A percentile compares a stretch with the other conserved stretches of the same genome.
Conservation (phyloP, 2,113 vertebrate genomes). For the Hyaena hyaena region DNA sequence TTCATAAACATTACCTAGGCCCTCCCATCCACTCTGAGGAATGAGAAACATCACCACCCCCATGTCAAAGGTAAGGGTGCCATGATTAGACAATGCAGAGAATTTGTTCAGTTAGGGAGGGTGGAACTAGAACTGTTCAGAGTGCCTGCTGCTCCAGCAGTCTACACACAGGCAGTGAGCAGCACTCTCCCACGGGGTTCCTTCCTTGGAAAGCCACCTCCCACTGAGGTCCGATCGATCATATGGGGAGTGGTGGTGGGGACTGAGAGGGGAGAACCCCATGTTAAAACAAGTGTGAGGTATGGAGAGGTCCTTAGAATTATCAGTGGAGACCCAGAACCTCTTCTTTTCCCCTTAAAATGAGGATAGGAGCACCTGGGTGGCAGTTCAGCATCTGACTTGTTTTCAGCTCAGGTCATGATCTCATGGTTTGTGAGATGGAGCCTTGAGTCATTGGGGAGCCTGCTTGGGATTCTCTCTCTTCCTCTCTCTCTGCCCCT, state of each 20-base stretch:
- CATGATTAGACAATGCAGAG: not conserved
- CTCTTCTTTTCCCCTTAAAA: not conserved
- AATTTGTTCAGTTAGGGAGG: not conserved
- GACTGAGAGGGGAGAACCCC: not conserved
- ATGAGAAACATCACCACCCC: not conserved
- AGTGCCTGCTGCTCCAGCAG: too few species aligned
- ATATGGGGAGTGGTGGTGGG: rapidly evolving
- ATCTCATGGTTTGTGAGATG: too few species aligned
- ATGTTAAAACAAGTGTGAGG: not conserved
- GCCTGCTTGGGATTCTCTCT: too few species aligned
- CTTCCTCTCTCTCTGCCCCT: too few species aligned
- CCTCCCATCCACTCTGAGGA: not conserved
- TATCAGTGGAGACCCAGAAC: not conserved
- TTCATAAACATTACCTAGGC: not conserved
- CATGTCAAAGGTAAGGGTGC: not conserved
- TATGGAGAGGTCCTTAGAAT: not conserved
- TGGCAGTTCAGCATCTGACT: too few species aligned
- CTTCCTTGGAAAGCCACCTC: not conserved
- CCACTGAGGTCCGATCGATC: not conserved
- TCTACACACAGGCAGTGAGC: not conserved
- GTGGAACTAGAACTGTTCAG: not conserved
- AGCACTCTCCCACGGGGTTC: not conserved
- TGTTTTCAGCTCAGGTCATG: too few species aligned
- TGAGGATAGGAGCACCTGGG: not conserved
- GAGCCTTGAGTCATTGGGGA: too few species aligned